phyloP scores from a whole-genome alignment of 1,140 invertebrate species.

The Acromyrmex heyeri region DNA sequence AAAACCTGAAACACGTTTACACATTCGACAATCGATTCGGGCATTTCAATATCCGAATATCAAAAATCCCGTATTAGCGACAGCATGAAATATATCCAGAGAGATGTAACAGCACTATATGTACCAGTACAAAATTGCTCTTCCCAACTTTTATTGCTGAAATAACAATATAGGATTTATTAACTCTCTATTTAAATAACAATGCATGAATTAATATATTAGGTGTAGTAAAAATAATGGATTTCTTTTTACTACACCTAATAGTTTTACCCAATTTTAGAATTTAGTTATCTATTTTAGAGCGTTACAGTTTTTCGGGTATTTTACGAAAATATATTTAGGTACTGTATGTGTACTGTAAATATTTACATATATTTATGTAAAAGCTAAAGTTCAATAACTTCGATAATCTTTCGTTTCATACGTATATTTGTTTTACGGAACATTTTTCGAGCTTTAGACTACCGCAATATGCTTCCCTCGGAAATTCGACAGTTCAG shows the following conservation, averaged over 20 bases:
- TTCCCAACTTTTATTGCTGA: not conserved
- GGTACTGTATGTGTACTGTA: too few relatives aligned
- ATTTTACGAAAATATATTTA: not conserved
- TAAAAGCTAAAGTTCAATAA: not conserved
- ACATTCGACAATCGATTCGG: slow-evolving; percentile 19
- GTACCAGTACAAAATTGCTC: not conserved
- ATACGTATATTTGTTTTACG: not conserved
- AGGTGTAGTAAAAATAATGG: too few relatives aligned
- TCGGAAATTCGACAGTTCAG: slow-evolving; percentile 4
- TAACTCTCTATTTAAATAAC: not conserved
- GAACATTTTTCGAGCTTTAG: slow-evolving; percentile 9
- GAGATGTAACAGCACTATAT: not conserved
- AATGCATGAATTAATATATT: not conserved
- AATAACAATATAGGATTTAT: not conserved
- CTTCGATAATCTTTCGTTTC: not conserved
- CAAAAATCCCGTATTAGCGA: not conserved
- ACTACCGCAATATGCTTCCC: not conserved
- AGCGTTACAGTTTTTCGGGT: not conserved
- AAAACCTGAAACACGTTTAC: slow-evolving; percentile 33
- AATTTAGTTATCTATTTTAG: not conserved
- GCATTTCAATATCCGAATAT: not conserved
- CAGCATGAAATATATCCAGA: not conserved
- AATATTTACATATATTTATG: not conserved
- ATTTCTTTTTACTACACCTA: too few relatives aligned
- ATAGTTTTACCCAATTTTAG: not conserved